A percentile compares a stretch with the other conserved stretches of the same genome.
Evolutionary conservation across 2,888 invertebrate species (phyloP).

Genomic region (Mimachlamys varia): DNA sequence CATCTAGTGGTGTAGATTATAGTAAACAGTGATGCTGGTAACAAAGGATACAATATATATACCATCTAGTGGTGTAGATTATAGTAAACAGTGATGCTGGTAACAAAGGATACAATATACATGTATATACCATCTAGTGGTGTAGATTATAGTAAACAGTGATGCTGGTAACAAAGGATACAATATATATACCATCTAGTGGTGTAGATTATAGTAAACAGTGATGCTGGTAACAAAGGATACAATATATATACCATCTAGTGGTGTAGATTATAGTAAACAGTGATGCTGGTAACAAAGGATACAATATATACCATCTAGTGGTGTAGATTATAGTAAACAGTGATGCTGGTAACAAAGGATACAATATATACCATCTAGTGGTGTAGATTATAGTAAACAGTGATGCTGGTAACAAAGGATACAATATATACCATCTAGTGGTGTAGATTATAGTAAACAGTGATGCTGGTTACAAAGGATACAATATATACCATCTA

Average conservation of each 20-base stretch:
- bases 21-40: background rate
- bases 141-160: background rate
- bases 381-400: background rate
- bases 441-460: background rate
- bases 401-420: background rate
- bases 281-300: background rate
- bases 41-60: background rate
- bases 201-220: background rate
- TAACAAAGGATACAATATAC: background rate
- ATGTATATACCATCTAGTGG: background rate
- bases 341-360: background rate
- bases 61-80: background rate
- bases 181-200: background rate
- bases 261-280: background rate
- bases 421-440: background rate
- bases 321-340: background rate
- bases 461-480: background rate
- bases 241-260: background rate
- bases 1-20: background rate
- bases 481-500: background rate
- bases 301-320: background rate
- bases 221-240: background rate
- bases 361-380: background rate
- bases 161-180: background rate
- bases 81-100: background rate